Evolutionary conservation across 2,888 invertebrate genomes (phyloP), one percentile per base, ranked within the genome.

Genomic region (Cosmia pyralina): DNA sequence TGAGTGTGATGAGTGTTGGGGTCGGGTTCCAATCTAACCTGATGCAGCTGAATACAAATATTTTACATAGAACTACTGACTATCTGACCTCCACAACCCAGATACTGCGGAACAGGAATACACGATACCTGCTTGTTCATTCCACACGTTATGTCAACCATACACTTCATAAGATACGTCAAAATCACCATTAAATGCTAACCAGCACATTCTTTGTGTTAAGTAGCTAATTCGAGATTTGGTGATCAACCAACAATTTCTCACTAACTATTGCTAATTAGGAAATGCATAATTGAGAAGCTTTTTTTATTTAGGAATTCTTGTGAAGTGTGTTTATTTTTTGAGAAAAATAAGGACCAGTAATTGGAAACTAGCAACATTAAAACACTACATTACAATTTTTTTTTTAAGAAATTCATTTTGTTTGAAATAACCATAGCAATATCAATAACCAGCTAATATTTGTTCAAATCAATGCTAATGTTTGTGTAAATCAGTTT

Each of bases 271-370:
- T 71, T 80, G 65, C 71, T 82, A 81, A 77, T 68, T 80, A 86
- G 57, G 75, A 81, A 85, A 83, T 75, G 75, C 72, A 79, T 85
- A 88, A 89, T 87, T 86, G 90, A 90, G 90, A 90, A 89, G 89
- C 87, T 85, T 75, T 57, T 86, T 82, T 67, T 69, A 22, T 19
- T 53, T 44, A 10, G 44, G 15, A 48, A 17, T 59, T 73, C 50
- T 74, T 22, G 22, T 52, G 4, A 58, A 15, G 34, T 52, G n/a
- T 48, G 28, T 22, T 44, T 22, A 0, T 11, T 48, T 53, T 69
- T 22, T 34, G n/a, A 5, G 15, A 34, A 48, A 50, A 28, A 1
- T 13, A 41, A 72, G 46, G 5, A 34, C 4, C 17, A 41, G 38
- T 46, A 13, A 34, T 19, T 3, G 17, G 1, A 34, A 55, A 55